These are phyloP conservation scores for Anas platyrhynchos DNA, from an alignment of 2,113 vertebrate genomes.

Conservation along the genomic window DNA sequence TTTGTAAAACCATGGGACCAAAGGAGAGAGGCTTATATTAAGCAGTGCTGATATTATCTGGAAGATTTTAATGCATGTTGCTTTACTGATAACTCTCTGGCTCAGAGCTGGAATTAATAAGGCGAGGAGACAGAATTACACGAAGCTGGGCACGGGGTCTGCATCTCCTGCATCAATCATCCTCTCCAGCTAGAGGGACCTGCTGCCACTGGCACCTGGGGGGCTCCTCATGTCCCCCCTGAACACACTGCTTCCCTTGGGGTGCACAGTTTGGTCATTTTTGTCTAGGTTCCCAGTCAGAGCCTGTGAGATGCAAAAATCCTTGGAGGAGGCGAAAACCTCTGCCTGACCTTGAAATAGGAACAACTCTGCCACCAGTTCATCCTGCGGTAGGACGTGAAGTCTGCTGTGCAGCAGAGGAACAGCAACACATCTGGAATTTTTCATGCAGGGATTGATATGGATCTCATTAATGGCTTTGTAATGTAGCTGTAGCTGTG, in stretches of 20 bases:
- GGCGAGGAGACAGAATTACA: neutral
- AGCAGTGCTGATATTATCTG: conserved; percentile 52
- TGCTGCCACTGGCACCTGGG: neutral
- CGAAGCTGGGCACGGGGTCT: neutral
- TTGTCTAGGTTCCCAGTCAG: neutral
- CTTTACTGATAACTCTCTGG: conserved; percentile 20
- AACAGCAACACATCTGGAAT: conserved; percentile 46
- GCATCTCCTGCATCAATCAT: neutral
- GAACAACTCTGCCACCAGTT: conserved; percentile 13
- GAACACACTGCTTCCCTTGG: neutral
- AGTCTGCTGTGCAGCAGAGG: conserved; percentile 28
- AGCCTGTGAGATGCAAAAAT: neutral
- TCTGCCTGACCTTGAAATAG: conserved; percentile 7
- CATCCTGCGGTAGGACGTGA: neutral
- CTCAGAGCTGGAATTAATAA: conserved; percentile 31
- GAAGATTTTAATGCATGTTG: conserved; percentile 35
- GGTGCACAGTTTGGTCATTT: neutral
- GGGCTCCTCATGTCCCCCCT: neutral
- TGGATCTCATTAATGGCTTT: conserved; percentile 31
- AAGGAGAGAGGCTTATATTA: conserved; percentile 11
- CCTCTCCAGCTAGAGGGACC: neutral
- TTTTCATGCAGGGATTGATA: neutral
- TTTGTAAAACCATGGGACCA: conserved; percentile 34
- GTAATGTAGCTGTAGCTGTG: neutral
- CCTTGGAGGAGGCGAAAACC: neutral